These are phyloP conservation scores for Falco berigora DNA, from an alignment of 2,797 vertebrate genomes.

Conservation along the genomic window DNA sequence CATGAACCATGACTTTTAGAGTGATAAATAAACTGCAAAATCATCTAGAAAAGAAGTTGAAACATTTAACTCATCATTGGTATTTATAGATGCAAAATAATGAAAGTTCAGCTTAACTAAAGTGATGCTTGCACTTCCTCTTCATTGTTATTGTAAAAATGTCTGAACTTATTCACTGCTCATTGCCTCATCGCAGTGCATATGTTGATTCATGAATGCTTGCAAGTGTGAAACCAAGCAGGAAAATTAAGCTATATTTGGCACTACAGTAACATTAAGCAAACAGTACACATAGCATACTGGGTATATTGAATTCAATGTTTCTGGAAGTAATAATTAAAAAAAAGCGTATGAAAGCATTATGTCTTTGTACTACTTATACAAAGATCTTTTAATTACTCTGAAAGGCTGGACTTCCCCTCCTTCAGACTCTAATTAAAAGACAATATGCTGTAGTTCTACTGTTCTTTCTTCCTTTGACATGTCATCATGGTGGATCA, in stretches of 20 bases:
- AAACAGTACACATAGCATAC: not conserved
- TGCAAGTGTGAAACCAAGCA: constrained; percentile 48
- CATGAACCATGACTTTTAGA: not conserved
- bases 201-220: not conserved
- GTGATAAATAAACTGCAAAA: not conserved
- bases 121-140: not conserved
- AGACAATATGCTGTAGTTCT: constrained; percentile 49
- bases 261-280: not conserved
- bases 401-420: constrained; percentile 40
- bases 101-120: not conserved
- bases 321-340: not conserved
- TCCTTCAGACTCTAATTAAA: constrained; percentile 66
- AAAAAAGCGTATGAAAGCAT: constrained; percentile 44
- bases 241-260: not conserved
- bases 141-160: not conserved
- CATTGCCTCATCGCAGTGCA: not conserved
- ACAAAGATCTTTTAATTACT: constrained; percentile 69
- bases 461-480: constrained; percentile 60
- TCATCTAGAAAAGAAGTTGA: not conserved
- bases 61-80: not conserved
- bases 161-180: not conserved
- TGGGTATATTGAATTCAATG: not conserved
- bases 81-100: not conserved
- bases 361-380: constrained; percentile 58
- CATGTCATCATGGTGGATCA: constrained; percentile 66